Conservation (phyloP, 2,113 vertebrate genomes). For the Lates calcarifer region DNA sequence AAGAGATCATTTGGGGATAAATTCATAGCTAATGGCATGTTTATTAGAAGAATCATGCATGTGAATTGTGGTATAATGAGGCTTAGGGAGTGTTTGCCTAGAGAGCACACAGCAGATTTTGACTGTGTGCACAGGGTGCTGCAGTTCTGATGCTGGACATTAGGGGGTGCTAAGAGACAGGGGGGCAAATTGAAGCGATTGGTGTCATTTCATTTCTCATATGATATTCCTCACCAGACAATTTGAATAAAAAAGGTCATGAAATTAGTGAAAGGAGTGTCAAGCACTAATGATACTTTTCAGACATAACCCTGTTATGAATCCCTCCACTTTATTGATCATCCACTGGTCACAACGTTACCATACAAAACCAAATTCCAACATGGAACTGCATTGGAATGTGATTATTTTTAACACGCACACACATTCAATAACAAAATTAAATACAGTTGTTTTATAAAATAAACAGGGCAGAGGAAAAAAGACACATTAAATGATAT, state of each 20-base stretch:
- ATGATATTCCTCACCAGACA: too few relatives aligned
- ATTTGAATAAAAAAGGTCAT: background rate
- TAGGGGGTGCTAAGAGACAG: conserved; percentile 79
- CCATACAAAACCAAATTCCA: conserved; percentile 77
- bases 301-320: conserved; percentile 43
- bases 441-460: conserved; percentile 81
- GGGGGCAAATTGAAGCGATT: conserved; percentile 44
- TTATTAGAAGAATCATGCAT: conserved; percentile 50
- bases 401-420: conserved; percentile 60
- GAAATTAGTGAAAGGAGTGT: background rate
- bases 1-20: conserved; percentile 56
- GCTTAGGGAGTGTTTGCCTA: background rate
- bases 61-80: conserved; percentile 43
- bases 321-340: conserved; percentile 78
- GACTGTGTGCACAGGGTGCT: conserved; percentile 20
- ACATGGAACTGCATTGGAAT: conserved; percentile 76
- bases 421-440: conserved; percentile 75
- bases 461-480: conserved; percentile 59
- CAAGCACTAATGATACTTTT: background rate
- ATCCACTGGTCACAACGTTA: conserved; percentile 76
- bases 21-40: conserved; percentile 45
- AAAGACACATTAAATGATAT: conserved; percentile 72
- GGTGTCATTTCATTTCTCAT: too few relatives aligned
- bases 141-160: conserved; percentile 72
- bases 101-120: conserved; percentile 7